Percentiles rank a stretch among this genome's conserved stretches.
phyloP scores from a whole-genome alignment of 1,140 invertebrate genomes.

The Gryon sp. region DNA sequence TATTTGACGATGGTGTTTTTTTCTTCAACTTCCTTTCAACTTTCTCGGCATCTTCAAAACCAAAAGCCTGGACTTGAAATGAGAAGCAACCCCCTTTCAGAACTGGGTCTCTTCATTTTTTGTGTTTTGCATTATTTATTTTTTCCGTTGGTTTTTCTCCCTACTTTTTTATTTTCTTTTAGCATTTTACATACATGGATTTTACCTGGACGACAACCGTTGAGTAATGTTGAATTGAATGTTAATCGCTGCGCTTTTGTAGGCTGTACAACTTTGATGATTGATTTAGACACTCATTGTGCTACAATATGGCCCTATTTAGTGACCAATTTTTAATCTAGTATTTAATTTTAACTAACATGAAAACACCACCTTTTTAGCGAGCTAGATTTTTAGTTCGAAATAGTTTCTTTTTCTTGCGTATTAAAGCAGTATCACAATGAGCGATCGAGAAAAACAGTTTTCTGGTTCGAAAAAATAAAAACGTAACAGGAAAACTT shows the following conservation, averaged over 20 bases:
- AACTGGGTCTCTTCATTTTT: constrained; percentile 17
- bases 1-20: constrained; percentile 4
- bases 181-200: constrained; percentile 3
- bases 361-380: too few species aligned
- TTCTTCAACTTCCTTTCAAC: constrained; percentile 9
- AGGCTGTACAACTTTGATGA: constrained; percentile 31
- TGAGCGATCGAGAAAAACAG: constrained; percentile 63
- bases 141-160: too few species aligned
- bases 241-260: constrained; percentile 47
- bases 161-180: constrained; percentile 35
- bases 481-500: constrained; percentile 9
- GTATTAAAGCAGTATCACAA: constrained; percentile 59
- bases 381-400: too few species aligned
- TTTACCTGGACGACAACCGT: constrained; percentile 10
- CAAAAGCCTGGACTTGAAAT: constrained; percentile 1
- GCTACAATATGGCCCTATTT: too few species aligned
- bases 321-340: too few species aligned
- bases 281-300: constrained; percentile 59
- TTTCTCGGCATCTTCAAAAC: constrained; percentile 5
- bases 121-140: too few species aligned
- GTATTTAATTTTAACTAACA: too few species aligned
- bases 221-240: constrained; percentile 69
- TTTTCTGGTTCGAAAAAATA: constrained; percentile 21
- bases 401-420: not conserved
- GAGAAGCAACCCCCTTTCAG: constrained; percentile 14